Conservation (phyloP, 2,888 invertebrate genomes). For the Chesias legatella region DNA sequence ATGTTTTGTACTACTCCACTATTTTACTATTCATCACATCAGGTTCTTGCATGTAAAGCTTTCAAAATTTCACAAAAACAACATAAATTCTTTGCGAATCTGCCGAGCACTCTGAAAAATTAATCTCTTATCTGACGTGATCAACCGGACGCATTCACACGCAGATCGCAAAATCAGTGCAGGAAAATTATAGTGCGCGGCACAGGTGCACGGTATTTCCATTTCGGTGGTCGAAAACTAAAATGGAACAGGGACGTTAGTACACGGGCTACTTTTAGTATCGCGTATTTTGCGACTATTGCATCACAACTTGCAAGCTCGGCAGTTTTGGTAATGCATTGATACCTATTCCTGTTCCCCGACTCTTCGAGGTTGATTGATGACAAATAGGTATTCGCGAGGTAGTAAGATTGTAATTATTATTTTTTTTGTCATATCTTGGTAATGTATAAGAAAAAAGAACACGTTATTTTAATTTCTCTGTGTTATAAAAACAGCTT, state of each 20-base stretch:
- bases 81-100: slow-evolving; percentile 8
- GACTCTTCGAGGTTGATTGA: no score
- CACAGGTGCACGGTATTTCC: slow-evolving; percentile 27
- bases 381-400: no score
- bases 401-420: no score
- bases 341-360: no score
- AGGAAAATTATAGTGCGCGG: slow-evolving; percentile 35
- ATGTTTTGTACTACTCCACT: neutral
- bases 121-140: slow-evolving; percentile 49
- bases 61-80: neutral
- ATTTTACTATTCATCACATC: neutral
- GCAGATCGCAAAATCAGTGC: slow-evolving; percentile 44
- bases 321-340: no score
- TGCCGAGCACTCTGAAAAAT: slow-evolving; percentile 51
- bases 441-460: no score
- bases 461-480: no score
- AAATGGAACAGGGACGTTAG: neutral
- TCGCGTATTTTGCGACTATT: no score
- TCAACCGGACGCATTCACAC: slow-evolving; percentile 44
- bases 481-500: no score
- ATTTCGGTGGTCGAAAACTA: neutral
- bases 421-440: no score
- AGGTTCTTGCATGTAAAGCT: no score
- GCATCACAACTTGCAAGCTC: neutral
- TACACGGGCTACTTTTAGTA: no score